phyloP scores from a whole-genome alignment of 2,113 vertebrate species.

The Eudyptes chrysolophus region DNA sequence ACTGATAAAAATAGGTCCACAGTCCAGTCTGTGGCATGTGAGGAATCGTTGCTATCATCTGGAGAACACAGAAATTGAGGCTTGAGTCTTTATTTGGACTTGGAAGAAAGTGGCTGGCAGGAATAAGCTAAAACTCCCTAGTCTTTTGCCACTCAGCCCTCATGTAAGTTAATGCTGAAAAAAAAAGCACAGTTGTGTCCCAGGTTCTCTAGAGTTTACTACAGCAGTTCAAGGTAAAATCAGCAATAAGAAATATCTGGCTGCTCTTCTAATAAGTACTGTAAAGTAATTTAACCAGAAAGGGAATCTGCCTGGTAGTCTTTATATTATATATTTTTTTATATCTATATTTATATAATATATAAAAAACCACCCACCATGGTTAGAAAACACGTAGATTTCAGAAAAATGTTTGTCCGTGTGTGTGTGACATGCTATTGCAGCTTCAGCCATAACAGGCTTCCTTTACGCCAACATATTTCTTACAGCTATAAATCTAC shows the following conservation, averaged over 20 bases:
- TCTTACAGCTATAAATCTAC: not conserved
- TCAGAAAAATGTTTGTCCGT: not conserved
- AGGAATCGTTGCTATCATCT: constrained; percentile 5
- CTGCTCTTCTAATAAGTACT: not conserved
- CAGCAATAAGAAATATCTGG: not conserved
- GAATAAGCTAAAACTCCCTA: not conserved
- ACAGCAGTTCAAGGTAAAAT: not conserved
- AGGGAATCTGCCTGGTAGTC: not conserved
- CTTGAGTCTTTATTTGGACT: constrained; percentile 23
- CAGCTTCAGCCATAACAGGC: not conserved
- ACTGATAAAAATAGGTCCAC: constrained; percentile 26
- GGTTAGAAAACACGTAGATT: not conserved
- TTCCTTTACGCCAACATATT: not conserved
- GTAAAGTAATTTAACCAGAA: not conserved
- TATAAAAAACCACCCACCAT: not conserved
- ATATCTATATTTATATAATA: too few species aligned
- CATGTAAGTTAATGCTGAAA: not conserved
- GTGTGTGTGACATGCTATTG: not conserved
- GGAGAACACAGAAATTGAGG: constrained; percentile 3
- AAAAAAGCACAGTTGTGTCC: not conserved
- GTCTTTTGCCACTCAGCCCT: not conserved
- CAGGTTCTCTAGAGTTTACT: not conserved
- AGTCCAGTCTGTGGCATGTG: not conserved
- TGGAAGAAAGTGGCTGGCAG: not conserved
- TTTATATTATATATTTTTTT: not conserved